These are phyloP conservation scores for Catharus bicknelli DNA, from an alignment of 2,113 vertebrate genomes.

Conservation along the genomic window DNA sequence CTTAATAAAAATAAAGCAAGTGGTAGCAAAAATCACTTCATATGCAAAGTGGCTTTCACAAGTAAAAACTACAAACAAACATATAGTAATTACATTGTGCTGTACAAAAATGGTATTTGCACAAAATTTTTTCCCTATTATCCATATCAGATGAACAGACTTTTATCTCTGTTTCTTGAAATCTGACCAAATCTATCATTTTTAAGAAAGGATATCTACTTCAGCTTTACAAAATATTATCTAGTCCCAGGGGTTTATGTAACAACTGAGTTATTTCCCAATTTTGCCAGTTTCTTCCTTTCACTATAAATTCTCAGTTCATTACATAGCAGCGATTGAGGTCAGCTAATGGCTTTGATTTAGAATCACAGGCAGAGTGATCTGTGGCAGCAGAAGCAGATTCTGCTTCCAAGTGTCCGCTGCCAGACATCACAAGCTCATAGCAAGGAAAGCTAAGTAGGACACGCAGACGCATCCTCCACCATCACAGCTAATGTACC, in stretches of 20 bases:
- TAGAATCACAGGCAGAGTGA: not conserved
- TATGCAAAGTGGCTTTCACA: not conserved
- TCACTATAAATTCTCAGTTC: not conserved
- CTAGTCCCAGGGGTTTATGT: not conserved
- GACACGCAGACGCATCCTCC: not conserved
- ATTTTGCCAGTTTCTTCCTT: not conserved
- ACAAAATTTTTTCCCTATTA: not conserved
- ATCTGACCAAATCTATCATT: not conserved
- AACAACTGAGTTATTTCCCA: not conserved
- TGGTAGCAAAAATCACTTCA: not conserved
- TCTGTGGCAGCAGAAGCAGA: not conserved
- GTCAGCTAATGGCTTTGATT: not conserved
- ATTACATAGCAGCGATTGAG: not conserved
- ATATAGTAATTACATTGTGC: not conserved
- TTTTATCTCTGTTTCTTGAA: not conserved
- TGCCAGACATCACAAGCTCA: not conserved
- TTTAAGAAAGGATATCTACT: not conserved
- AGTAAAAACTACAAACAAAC: not conserved
- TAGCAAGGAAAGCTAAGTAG: constrained; percentile 12
- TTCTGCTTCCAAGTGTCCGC: constrained; percentile 3
- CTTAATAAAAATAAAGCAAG: not conserved
- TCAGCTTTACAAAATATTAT: not conserved
- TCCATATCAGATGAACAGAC: not conserved
- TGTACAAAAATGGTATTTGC: not conserved
- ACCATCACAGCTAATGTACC: not conserved